phyloP scores from a whole-genome alignment of 2,888 invertebrate species.

The Tromatobia lineatoria region DNA sequence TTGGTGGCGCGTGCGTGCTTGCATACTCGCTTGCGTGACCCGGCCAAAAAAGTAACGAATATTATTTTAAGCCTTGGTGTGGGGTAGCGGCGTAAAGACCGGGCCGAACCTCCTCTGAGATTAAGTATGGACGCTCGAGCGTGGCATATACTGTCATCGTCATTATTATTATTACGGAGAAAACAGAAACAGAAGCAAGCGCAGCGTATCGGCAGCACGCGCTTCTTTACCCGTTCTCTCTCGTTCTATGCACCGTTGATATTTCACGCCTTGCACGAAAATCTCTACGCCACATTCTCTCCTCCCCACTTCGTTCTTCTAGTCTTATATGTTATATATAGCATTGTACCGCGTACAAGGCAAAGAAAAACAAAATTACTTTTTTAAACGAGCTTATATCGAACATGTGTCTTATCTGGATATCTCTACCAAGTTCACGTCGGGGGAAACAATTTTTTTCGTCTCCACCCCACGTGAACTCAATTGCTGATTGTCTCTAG shows the following conservation, averaged over 20 bases:
- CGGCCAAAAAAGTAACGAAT: conserved; percentile 80
- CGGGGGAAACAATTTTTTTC: conserved; percentile 19
- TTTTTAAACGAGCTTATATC: conserved; percentile 51
- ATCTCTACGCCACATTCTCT: conserved; percentile 64
- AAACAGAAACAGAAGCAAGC: conserved; percentile 53
- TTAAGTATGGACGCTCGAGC: conserved; percentile 76
- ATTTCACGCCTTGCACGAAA: conserved; percentile 64
- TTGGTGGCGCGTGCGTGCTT: conserved; percentile 70
- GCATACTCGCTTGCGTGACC: conserved; percentile 56
- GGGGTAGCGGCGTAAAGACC: conserved; percentile 82
- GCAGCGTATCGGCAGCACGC: conserved; percentile 53
- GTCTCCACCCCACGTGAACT: conserved; percentile 61
- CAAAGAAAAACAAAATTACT: conserved; percentile 34
- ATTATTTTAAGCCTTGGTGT: conserved; percentile 85
- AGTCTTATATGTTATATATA: conserved; percentile 66
- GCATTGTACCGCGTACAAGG: conserved; percentile 57
- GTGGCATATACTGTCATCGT: conserved; percentile 71
- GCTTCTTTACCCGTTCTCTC: conserved; percentile 41
- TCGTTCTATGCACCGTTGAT: conserved; percentile 58
- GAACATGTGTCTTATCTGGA: conserved; percentile 65
- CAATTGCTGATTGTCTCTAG: conserved; percentile 38
- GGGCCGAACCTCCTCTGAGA: conserved; percentile 84
- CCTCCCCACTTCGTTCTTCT: conserved; percentile 39
- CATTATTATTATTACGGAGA: conserved; percentile 70
- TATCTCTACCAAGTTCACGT: conserved; percentile 46